phyloP scores from a whole-genome alignment of 2,888 invertebrate species.

The Lordiphosa andalusiaca region DNA sequence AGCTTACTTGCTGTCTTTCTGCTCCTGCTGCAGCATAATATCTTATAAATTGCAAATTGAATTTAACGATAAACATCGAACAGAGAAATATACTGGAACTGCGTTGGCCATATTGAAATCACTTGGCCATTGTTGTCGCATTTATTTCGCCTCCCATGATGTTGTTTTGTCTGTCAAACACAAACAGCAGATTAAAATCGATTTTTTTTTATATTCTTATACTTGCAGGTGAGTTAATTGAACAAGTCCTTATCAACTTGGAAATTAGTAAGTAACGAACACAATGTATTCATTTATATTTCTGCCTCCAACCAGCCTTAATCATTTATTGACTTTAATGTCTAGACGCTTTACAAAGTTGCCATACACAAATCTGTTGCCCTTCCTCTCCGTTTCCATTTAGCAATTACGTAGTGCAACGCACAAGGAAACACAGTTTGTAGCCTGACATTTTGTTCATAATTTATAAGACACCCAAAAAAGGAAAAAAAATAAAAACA shows the following conservation, averaged over 20 bases:
- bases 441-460: slow-evolving; percentile 55
- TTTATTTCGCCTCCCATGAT: slow-evolving; percentile 17
- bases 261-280: too few relatives aligned
- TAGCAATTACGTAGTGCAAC: slow-evolving; percentile 61
- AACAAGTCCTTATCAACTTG: too few relatives aligned
- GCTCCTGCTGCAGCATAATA: slow-evolving; percentile 37
- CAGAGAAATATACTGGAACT: slow-evolving; percentile 9
- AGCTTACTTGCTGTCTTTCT: slow-evolving; percentile 27
- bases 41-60: slow-evolving; percentile 73
- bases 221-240: slow-evolving; percentile 43
- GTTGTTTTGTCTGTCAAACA: slow-evolving; percentile 5
- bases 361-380: slow-evolving; percentile 20
- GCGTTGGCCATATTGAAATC: slow-evolving; percentile 40
- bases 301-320: slow-evolving; percentile 19
- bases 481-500: slow-evolving; percentile 14
- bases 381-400: slow-evolving; percentile 7
- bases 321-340: slow-evolving; percentile 19
- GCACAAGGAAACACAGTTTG: slow-evolving; percentile 20
- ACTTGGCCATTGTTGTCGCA: slow-evolving; percentile 37
- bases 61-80: slow-evolving; percentile 67
- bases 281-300: too few relatives aligned
- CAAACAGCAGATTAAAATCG: too few relatives aligned
- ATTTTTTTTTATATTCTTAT: not conserved
- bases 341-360: slow-evolving; percentile 11
- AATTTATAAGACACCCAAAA: slow-evolving; percentile 61